phyloP scores from a whole-genome alignment of 2,888 invertebrate genomes.

The Tinea trinotella region DNA sequence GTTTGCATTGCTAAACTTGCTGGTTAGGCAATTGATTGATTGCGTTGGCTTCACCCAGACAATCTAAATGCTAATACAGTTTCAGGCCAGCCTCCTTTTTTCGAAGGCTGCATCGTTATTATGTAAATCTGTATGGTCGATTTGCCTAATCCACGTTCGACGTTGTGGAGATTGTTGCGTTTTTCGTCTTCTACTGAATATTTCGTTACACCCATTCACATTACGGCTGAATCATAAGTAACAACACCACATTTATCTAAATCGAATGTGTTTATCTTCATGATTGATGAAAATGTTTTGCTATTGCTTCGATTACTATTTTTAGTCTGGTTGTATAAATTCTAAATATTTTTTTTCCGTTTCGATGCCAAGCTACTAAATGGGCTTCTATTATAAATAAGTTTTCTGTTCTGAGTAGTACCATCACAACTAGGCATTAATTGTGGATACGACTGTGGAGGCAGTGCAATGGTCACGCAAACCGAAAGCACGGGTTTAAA shows the following conservation, averaged over 20 bases:
- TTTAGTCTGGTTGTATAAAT: too few species aligned
- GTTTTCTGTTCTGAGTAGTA: too few species aligned
- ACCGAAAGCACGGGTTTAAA: too few species aligned
- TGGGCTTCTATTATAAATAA: too few species aligned
- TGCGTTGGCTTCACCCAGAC: constrained; percentile 39
- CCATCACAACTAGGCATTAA: too few species aligned
- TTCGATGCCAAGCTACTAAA: too few species aligned
- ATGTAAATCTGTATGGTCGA: constrained; percentile 47
- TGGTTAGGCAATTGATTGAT: constrained; percentile 41
- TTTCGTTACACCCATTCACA: background rate
- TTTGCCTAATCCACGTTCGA: constrained; percentile 48
- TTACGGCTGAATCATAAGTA: background rate
- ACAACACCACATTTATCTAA: background rate
- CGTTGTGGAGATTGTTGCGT: constrained; percentile 32
- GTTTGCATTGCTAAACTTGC: constrained; percentile 19
- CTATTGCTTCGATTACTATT: background rate
- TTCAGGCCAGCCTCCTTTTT: constrained; percentile 29
- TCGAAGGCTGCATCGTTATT: constrained; percentile 46
- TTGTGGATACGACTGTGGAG: too few species aligned
- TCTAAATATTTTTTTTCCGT: too few species aligned
- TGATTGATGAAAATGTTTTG: background rate
- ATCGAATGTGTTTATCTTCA: background rate
- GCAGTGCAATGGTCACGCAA: too few species aligned
- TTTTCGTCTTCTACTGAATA: constrained; percentile 26
- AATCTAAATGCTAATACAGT: constrained; percentile 55